Base-by-base conservation (phyloP, 2,888 invertebrate genomes). In the Perithous albicinctus region DNA sequence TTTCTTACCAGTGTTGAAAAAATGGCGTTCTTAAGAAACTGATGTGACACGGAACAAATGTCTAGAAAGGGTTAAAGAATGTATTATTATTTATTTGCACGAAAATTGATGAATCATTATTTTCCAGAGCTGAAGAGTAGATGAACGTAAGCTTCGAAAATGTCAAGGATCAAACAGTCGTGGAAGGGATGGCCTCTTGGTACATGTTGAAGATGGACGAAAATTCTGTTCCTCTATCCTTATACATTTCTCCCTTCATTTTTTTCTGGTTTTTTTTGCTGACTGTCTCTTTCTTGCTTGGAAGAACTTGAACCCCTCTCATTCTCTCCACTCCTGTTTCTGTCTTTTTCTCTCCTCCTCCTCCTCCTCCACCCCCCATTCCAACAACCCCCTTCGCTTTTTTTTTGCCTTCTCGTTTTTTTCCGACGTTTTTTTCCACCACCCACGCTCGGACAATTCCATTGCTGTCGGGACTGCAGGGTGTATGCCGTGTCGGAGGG, bases 371-470 rank as follows among this genome's bases (percentile, higher is more conserved):
- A 29, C 35, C 59, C 72, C 70, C 77, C 78, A 73, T 80, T 56
- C 78, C 70, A 54, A 63, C 69, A 61, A 82, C 78, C 70, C 74
- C 76, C 46, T 74, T 79, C 61, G 43, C 79, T 48, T 63, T 59
- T 63, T 59, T 48, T 75, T 46, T 78, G 61, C 56, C 56, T 78
- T 61, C 23, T 51, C 63, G 48, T 69, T 67, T 73, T 70, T 46
- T 81, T 80, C 66, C 78, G 51, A 78, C 84, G 35, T 85, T 83
- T 84, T 78, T 80, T 63, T 73, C 67, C 79, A 73, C 78, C 78
- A 51, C 78, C 67, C 70, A 77, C 75, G 70, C 66, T 78, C 75
- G 88, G 92, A 89, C 91, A 91, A 92, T 92, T 91, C 87, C 88
- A 91, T 92, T 85, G 87, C 92, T 75, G 84, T 83, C 83, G 82